Percentiles rank a stretch among this genome's conserved stretches.
Evolutionary conservation across 2,113 vertebrate genomes (phyloP).

Genomic region (Passer montanus): DNA sequence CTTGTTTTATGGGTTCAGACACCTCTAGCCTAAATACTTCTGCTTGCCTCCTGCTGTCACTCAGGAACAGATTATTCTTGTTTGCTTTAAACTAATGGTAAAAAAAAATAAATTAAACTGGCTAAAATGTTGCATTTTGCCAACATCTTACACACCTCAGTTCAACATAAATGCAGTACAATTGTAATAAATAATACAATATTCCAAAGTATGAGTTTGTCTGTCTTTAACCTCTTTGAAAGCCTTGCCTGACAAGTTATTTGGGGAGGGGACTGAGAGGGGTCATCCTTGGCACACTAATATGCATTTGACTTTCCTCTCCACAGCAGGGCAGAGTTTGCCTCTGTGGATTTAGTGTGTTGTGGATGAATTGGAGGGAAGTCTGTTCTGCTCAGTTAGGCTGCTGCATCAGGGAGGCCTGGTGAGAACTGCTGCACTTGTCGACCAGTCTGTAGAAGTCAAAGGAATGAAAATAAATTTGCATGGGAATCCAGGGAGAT

Average conservation of each 20-base stretch:
- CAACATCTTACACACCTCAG: not conserved
- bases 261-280: not conserved
- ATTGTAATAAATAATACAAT: not conserved
- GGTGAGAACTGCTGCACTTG: not conserved
- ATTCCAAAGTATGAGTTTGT: not conserved
- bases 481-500: not conserved
- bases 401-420: not conserved
- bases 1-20: not conserved
- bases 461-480: not conserved
- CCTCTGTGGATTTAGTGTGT: rapidly evolving
- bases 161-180: not conserved
- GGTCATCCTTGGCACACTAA: not conserved
- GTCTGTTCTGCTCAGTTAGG: not conserved
- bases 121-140: not conserved
- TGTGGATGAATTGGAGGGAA: not conserved
- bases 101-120: not conserved
- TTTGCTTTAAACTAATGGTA: not conserved
- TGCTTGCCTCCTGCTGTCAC: not conserved
- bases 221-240: not conserved
- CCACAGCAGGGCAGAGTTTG: not conserved
- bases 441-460: not conserved
- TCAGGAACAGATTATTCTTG: not conserved
- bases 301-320: not conserved
- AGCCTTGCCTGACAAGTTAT: not conserved
- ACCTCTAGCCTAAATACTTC: not conserved